Base-by-base conservation (phyloP, 2,797 vertebrate species). In the Tachyglossus aculeatus region DNA sequence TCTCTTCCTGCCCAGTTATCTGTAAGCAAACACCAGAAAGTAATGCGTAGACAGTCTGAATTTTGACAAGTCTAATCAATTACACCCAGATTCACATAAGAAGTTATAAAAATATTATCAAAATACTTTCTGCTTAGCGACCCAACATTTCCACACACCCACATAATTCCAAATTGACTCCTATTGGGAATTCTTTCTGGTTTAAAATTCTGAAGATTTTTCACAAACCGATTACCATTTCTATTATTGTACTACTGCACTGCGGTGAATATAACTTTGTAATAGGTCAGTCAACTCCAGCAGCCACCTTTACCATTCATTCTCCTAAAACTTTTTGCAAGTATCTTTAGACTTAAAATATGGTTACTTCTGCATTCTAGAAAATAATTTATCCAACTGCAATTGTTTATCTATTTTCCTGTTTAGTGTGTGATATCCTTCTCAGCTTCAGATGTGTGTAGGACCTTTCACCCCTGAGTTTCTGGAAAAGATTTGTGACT, bases 201-300 rank as follows among this genome's bases (percentile, higher is more conserved):
- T 58, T 52, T 7, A 59, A 76, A 74, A 51, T 66, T 52, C 43
- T 73, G 33, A 64, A 21, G 68, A 66, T 15, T 60, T 56, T 22
- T 68, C 13, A 76, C 9, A 33, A 8, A 52, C 7, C 16, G 8
- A 64, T 51, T 77, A 61, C 39, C 72, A 18, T 80, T 87, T 78
- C 22, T 60, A 21, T 69, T 59, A 66, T 31, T 78, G 44, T 29
- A 14, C 22, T 74, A 21, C 21, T 77, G 7, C 16, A 74, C 52
- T 62, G 18, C 32, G 14, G 31, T 78, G 48, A 76, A 59, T 53
- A 16, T 22, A 45, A 58, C 67, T 85, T 83, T 55, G 43, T 8
- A 32, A 19, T 19, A 56, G 36, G n/a, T 44, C 56, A 47, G 14
- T 8, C 44, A 73, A 5, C n/a, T 37, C 1, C 27, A 52, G 15